Percentiles rank a stretch among this genome's conserved stretches.
Evolutionary conservation across 2,113 vertebrate species (phyloP).

Genomic region (Gopherus flavomarginatus): DNA sequence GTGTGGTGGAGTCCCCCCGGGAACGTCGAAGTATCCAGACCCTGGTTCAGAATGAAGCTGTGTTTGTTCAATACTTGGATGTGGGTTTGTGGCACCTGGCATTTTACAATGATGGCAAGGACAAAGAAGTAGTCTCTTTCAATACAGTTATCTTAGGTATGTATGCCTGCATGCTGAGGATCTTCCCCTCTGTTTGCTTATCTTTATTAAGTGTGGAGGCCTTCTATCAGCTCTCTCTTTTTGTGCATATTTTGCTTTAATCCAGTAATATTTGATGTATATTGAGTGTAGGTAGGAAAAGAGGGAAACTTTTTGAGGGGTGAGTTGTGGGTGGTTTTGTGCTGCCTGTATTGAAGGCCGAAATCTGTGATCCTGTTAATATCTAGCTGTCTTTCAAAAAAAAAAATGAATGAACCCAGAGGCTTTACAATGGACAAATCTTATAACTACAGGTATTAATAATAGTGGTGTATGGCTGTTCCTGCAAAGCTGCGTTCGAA

Average conservation of each 20-base stretch:
- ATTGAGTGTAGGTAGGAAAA: not conserved
- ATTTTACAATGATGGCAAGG: conserved; percentile 97
- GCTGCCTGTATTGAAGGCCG: not conserved
- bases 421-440: not conserved
- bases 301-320: not conserved
- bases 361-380: not conserved
- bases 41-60: conserved; percentile 96
- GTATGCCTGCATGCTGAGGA: not conserved
- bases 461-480: not conserved
- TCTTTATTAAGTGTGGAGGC: not conserved
- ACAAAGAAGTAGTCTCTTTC: conserved; percentile 96
- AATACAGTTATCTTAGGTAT: conserved; percentile 93
- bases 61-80: conserved; percentile 97
- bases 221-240: not conserved
- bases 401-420: not conserved
- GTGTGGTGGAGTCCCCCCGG: conserved; percentile 93
- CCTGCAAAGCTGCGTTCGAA: not conserved
- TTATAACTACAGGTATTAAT: not conserved
- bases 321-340: not conserved
- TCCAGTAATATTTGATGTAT: not conserved
- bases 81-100: conserved; percentile 96
- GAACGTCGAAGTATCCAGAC: conserved; percentile 96
- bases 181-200: not conserved
- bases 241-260: not conserved
- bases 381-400: not conserved